Conservation (phyloP, 2,888 invertebrate genomes). For the Cacoxenus indagator region DNA sequence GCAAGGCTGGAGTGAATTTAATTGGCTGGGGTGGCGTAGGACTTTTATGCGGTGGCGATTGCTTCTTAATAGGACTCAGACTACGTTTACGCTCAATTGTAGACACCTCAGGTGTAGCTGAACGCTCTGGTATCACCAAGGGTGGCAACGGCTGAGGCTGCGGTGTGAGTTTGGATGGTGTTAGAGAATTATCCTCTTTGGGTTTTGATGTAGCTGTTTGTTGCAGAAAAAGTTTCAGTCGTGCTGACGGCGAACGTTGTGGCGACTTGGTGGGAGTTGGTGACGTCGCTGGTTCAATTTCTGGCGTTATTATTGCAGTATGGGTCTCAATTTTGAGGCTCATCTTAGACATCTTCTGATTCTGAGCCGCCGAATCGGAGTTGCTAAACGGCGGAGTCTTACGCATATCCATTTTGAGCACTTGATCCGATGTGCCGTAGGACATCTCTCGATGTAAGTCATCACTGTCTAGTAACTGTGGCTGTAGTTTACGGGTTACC, state of each 20-base stretch:
- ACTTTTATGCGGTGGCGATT: conserved; percentile 42
- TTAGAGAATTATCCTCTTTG: conserved; percentile 41
- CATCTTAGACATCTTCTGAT: conserved; percentile 44
- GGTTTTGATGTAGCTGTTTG: conserved; percentile 29
- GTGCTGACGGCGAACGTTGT: conserved; percentile 25
- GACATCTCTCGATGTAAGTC: conserved; percentile 72
- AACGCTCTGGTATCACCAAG: conserved; percentile 30
- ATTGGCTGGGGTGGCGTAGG: conserved; percentile 57
- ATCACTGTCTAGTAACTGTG: conserved; percentile 71
- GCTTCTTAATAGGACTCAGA: conserved; percentile 41
- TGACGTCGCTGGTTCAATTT: neutral
- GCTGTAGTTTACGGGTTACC: conserved; percentile 57
- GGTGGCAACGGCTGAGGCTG: conserved; percentile 46
- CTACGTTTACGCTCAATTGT: conserved; percentile 39
- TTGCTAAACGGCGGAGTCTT: conserved; percentile 62
- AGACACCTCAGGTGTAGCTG: conserved; percentile 35
- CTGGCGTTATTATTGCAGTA: conserved; percentile 42
- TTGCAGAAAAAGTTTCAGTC: conserved; percentile 34
- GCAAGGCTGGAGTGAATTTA: conserved; percentile 57
- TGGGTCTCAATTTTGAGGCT: conserved; percentile 46
- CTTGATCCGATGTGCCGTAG: conserved; percentile 72
- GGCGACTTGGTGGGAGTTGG: conserved; percentile 36
- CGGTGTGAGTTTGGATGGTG: conserved; percentile 37
- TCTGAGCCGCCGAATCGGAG: conserved; percentile 41
- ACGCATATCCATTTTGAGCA: conserved; percentile 53